Base-by-base conservation (phyloP, 1,140 invertebrate species). In the Lasioglossum baleicum region DNA sequence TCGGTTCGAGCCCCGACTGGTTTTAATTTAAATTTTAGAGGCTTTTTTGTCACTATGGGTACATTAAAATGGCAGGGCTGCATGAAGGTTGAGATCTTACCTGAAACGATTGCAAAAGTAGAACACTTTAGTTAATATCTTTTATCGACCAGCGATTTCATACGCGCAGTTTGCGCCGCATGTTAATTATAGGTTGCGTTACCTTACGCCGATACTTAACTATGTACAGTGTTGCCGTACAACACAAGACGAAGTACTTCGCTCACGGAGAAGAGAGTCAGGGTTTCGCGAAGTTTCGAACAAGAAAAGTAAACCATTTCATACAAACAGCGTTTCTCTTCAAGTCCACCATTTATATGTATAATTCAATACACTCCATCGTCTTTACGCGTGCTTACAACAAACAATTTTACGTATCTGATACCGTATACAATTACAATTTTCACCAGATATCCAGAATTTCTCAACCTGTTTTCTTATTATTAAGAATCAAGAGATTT, bases 121-220 rank as follows among this genome's bases (percentile, higher is more conserved):
- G 56, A 81, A 17, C 44, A 42, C 69, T 78, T 68, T 65, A 64
- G 66, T 83, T 77, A 72, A 77, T 58, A 68, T 70, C 48, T 42
- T 60, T 40, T 74, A 53, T 77, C 68, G 61, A 77, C 48, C 63
- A 20, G 44, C 48, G 31, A 74, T 76, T 79, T 80, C 63, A 72
- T 77, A 61, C 53, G 67, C 65, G 69, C 67, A 60, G 61, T 73
- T 82, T 65, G 68, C 81, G 75, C 72, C 69, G 66, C 60, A 75
- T 86, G 83, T 86, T 86, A 86, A 86, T 86, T 86, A 86, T 69
- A 78, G 83, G 75, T 82, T 82, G 67, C 70, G 63, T 35, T 65
- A 75, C 75, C 75, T 72, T 81, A 74, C 81, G 80, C 84, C 73
- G 71, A 76, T 85, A 84, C 80, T 82, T 75, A 78, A 84, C 64